phyloP scores from a whole-genome alignment of 2,113 vertebrate genomes.

The Opisthocomus hoazin region DNA sequence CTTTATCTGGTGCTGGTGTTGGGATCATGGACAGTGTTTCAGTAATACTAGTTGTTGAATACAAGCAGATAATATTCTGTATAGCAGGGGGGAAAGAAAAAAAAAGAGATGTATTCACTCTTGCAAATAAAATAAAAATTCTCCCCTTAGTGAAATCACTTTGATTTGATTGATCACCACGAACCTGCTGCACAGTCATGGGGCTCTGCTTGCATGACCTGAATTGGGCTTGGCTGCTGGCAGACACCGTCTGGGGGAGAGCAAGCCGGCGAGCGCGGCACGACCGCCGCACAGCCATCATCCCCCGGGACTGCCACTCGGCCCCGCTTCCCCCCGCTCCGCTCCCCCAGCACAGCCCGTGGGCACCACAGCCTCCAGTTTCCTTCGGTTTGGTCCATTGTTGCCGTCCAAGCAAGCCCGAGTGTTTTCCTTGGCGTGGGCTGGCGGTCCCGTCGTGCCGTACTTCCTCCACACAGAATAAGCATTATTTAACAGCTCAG shows the following conservation, averaged over 20 bases:
- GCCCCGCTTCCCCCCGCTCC: neutral
- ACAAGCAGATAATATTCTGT: neutral
- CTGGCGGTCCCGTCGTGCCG: neutral
- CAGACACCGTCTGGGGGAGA: neutral
- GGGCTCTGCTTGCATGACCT: neutral
- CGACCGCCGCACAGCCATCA: accelerated
- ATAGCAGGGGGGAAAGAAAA: neutral
- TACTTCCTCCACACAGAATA: constrained; percentile 59
- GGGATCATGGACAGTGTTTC: neutral
- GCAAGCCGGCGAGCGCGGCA: accelerated
- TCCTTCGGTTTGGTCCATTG: constrained; percentile 38
- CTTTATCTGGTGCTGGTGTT: neutral
- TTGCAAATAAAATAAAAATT: neutral
- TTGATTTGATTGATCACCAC: neutral
- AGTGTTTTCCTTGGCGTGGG: constrained; percentile 70
- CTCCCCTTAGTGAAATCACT: neutral
- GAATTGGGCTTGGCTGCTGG: neutral
- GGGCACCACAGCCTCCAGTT: neutral
- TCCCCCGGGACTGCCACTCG: accelerated
- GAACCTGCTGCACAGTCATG: neutral
- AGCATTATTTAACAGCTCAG: constrained; percentile 62
- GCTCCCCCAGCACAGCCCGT: neutral
- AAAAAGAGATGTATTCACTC: neutral
- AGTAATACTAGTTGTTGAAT: neutral
- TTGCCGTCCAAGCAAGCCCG: constrained; percentile 15